Evolutionary conservation across 1,140 invertebrate genomes (phyloP), one percentile per base, ranked within the genome.

Genomic region (Propsilocerus akamusi): DNA sequence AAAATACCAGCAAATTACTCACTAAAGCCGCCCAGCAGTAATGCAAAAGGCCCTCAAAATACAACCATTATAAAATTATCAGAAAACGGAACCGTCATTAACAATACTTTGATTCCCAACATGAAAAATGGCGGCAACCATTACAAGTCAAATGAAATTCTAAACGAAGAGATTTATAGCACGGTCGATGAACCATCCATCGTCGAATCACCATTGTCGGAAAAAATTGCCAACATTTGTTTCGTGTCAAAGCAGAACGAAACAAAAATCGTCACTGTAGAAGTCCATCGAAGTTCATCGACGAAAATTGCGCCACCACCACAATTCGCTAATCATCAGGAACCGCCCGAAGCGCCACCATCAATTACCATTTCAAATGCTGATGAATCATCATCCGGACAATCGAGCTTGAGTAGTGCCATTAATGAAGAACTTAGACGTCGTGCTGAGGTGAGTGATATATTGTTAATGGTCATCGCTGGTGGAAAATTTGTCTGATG

Each of bases 31-130:
- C 34, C 23, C 22, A 14, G 8, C 8, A 20, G 49, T 26, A 48
- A 53, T 2, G 51, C 52, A 30, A 68, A 66, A 22, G 61, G 56
- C 51, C 69, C 69, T 47, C 66, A 72, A 49, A 75, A 76, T 61
- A 71, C 74, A 55, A 80, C 77, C 0, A 78, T 80, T 51, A 79
- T 80, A 30, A 78, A 77, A 65, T 63, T 80, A 52, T 73, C 75
- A 6, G 77, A 77, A 63, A 76, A 75, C 48, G 76, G 75, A 25
- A 76, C 76, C 22, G 77, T 74, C 3, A 80, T 80, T 54, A 72
- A 74, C 55, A 75, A 73, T 58, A 76, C 72, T 60, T 68, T 70
- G 54, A 63, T 70, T 51, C 67, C 69, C 47, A 62, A 64, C 34
- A 25, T 34, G 23, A 48, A 26, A 23, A 49, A 41, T 49, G 25